phyloP scores from a whole-genome alignment of 1,140 invertebrate genomes.

The Pseudomyrmex pallidus region DNA sequence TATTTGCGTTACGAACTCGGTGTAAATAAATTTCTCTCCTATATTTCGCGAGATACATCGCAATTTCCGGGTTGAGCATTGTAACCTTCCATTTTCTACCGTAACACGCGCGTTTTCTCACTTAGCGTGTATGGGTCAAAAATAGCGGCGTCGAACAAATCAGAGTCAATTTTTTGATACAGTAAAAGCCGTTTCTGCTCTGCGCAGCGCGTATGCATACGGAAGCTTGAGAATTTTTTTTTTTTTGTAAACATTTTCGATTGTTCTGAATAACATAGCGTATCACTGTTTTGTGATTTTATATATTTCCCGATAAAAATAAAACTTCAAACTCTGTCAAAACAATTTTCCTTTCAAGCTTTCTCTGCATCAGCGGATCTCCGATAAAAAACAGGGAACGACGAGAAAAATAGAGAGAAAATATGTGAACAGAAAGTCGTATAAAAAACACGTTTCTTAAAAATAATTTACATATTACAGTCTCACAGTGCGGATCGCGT shows the following conservation, averaged over 20 bases:
- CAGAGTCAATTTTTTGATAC: conserved; percentile 35
- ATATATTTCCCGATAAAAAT: conserved; percentile 35
- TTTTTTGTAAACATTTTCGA: conserved; percentile 48
- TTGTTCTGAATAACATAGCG: conserved; percentile 50
- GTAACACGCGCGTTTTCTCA: conserved; percentile 5
- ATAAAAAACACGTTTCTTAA: background rate
- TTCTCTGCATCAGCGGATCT: conserved; percentile 36
- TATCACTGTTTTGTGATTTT: conserved; percentile 55
- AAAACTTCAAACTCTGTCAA: conserved; percentile 51
- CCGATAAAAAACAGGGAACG: conserved; percentile 2
- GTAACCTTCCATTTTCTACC: conserved; percentile 5
- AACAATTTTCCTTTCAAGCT: conserved; percentile 52
- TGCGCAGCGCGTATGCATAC: background rate
- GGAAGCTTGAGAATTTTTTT: conserved; percentile 30
- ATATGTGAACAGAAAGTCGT: background rate
- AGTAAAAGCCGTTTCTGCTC: conserved; percentile 16
- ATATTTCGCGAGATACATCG: background rate
- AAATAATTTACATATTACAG: background rate
- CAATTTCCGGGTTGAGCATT: background rate
- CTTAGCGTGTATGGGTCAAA: background rate
- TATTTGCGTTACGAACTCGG: background rate
- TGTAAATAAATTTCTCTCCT: background rate
- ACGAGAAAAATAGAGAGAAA: background rate
- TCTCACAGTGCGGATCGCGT: background rate
- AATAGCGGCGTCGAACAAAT: background rate